Percentiles rank a stretch among this genome's conserved stretches.
phyloP scores from a whole-genome alignment of 2,888 invertebrate genomes.

The Eupithecia dodoneata region DNA sequence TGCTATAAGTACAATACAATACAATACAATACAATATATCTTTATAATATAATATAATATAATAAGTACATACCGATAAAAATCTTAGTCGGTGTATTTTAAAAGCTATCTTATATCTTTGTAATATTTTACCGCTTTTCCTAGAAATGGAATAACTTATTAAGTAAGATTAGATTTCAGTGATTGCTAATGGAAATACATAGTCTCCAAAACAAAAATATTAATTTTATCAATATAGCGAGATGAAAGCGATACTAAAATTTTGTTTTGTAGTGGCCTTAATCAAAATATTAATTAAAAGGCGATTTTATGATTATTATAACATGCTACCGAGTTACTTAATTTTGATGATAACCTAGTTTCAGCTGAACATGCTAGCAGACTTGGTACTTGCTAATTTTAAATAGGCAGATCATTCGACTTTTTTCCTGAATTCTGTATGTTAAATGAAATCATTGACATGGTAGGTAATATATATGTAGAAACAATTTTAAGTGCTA shows the following conservation, averaged over 20 bases:
- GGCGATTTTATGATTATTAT: neutral
- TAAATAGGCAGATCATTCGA: neutral
- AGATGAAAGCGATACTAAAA: slow-evolving; percentile 9
- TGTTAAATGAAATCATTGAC: too few species aligned
- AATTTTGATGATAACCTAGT: neutral
- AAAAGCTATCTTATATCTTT: slow-evolving; percentile 16
- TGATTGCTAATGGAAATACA: neutral
- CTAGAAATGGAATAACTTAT: neutral
- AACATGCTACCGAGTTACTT: slow-evolving; percentile 6
- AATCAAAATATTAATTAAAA: neutral
- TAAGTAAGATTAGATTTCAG: slow-evolving; percentile 2
- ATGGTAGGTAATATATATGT: too few species aligned
- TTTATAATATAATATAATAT: too few species aligned
- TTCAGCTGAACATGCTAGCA: neutral
- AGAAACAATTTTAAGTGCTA: too few species aligned
- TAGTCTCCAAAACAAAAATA: slow-evolving; percentile 4
- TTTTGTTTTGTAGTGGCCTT: neutral
- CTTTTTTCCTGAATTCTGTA: too few species aligned
- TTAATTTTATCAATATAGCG: neutral
- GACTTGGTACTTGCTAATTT: neutral
- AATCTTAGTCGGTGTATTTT: neutral
- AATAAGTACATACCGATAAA: too few species aligned
- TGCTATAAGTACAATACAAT: too few species aligned
- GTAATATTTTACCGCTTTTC: neutral
- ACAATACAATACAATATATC: too few species aligned